Evolutionary conservation across 2,888 invertebrate species (phyloP).

Genomic region (Ecdyonurus torrentis): DNA sequence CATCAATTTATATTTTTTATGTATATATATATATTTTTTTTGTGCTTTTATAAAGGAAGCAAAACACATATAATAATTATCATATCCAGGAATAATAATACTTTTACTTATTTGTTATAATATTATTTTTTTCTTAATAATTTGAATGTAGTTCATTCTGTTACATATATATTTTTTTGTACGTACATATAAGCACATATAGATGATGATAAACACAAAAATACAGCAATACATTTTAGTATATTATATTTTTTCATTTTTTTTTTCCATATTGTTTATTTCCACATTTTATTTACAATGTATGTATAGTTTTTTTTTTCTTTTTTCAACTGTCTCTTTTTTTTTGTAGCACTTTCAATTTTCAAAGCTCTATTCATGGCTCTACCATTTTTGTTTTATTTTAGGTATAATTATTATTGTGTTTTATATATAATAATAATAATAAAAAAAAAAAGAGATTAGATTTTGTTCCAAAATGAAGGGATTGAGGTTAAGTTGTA

Average conservation of each 20-base stretch:
- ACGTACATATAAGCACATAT: neutral
- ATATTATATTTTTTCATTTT: neutral
- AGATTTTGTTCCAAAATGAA: neutral
- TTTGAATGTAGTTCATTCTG: neutral
- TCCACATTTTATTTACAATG: no score
- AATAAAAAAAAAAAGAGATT: neutral
- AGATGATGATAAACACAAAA: neutral
- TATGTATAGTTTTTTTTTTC: no score
- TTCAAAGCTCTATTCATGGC: neutral
- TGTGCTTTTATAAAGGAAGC: neutral
- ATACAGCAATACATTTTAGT: neutral
- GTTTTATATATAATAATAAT: neutral
- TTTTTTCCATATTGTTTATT: no score
- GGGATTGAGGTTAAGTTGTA: neutral
- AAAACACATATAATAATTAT: neutral
- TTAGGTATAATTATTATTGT: no score
- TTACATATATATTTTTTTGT: neutral
- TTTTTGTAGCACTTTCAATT: neutral
- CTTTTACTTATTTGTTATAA: neutral
- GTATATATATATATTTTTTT: neutral
- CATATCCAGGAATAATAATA: constrained; percentile 4
- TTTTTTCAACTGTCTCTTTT: no score
- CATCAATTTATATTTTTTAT: neutral
- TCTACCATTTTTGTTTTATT: no score
- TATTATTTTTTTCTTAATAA: neutral